Conservation (phyloP, 2,888 invertebrate genomes). For the Orthosia incerta region DNA sequence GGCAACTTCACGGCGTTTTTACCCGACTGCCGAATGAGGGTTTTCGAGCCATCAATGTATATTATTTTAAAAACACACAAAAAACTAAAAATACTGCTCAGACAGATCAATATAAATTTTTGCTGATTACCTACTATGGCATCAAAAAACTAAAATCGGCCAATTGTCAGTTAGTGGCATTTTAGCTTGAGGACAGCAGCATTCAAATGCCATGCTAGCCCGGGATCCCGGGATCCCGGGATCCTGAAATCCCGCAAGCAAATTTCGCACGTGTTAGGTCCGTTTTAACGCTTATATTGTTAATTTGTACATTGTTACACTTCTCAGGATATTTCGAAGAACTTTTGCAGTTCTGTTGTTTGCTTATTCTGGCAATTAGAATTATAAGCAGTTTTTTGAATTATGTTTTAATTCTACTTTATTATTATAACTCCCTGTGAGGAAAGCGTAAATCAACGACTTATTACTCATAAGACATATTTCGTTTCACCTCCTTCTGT, state of each 20-base stretch:
- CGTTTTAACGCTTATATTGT: slow-evolving; percentile 57
- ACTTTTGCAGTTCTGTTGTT: slow-evolving; percentile 40
- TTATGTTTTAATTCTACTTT: neutral
- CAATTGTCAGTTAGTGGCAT: too few relatives aligned
- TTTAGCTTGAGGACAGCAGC: too few relatives aligned
- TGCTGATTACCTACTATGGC: too few relatives aligned
- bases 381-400: slow-evolving; percentile 7
- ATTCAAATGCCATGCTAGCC: slow-evolving; percentile 39
- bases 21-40: too few relatives aligned
- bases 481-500: neutral
- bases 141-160: too few relatives aligned
- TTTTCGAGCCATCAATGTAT: too few relatives aligned
- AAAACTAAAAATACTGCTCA: too few relatives aligned
- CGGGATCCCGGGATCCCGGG: slow-evolving; percentile 25
- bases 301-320: slow-evolving; percentile 60
- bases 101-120: too few relatives aligned
- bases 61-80: too few relatives aligned
- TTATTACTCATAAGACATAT: neutral
- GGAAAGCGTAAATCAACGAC: slow-evolving; percentile 4
- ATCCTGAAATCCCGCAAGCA: slow-evolving; percentile 47
- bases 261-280: slow-evolving; percentile 52
- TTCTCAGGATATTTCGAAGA: slow-evolving; percentile 48
- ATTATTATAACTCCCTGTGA: neutral
- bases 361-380: slow-evolving; percentile 21
- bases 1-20: too few relatives aligned